These are phyloP conservation scores for Hemibates koningsi DNA, from an alignment of 2,113 vertebrate genomes.

Conservation along the genomic window DNA sequence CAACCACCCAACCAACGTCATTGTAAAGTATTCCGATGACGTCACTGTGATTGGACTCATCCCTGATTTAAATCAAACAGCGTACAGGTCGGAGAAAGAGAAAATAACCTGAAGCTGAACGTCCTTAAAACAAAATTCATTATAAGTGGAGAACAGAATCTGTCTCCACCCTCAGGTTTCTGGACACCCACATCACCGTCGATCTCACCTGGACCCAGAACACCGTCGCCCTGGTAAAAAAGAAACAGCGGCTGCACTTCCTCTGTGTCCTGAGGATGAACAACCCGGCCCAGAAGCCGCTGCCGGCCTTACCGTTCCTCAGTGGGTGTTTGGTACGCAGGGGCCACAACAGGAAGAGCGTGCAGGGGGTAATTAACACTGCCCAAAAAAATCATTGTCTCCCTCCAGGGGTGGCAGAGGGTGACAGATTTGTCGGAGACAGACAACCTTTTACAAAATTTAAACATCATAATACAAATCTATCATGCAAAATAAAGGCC, in stretches of 20 bases:
- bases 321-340: neutral
- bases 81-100: neutral
- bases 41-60: neutral
- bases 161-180: neutral
- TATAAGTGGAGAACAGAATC: neutral
- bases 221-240: no score
- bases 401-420: accelerated
- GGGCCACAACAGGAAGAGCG: neutral
- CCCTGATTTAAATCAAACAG: neutral
- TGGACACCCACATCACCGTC: neutral
- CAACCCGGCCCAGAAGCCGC: neutral
- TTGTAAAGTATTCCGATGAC: neutral
- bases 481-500: neutral
- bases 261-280: neutral
- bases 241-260: accelerated
- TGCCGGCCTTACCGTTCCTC: accelerated
- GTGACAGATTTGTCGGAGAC: neutral
- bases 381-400: neutral
- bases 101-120: neutral
- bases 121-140: neutral
- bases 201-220: neutral
- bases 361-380: neutral
- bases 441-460: neutral
- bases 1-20: neutral
- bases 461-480: neutral